Evolutionary conservation across 2,888 invertebrate species (phyloP), one percentile per base, ranked within the genome.

Genomic region (Lepidocyrtinus sp.): DNA sequence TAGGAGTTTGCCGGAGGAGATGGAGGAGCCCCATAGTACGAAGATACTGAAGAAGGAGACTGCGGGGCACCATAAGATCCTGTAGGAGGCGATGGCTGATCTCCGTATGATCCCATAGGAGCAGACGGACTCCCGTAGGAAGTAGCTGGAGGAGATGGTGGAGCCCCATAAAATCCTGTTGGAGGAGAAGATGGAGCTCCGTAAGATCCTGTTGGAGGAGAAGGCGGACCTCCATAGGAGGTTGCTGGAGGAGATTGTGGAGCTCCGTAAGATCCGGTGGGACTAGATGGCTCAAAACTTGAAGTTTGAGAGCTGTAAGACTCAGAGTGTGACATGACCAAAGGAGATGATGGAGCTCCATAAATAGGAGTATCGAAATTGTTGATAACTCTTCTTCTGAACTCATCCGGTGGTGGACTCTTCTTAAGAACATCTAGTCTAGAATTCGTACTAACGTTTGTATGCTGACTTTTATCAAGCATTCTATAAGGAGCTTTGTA

Each of bases 11-110:
- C 12, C 15, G 3, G 36, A 1, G 65, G 69, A 3, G 69, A n/a
- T 25, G 69, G 69, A 69, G 69, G 69, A 5, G 69, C n/a, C 5
- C 59, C 55, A 25, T 69, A 69, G n/a, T n/a, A n/a, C n/a, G n/a
- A n/a, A n/a, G n/a, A n/a, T 55, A 17, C 1, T 17, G 12, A 9
- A 24, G 69, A 25, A 17, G 69, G 69, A n/a, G 24, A 15, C 15
- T n/a, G n/a, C n/a, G n/a, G n/a, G 36, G 22, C 2, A n/a, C n/a
- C 17, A 45, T 22, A 15, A 7, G 45, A 50, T 9, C n/a, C 15
- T 21, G 25, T 26, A 24, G 21, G 26, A 63, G n/a, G n/a, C n/a
- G n/a, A n/a, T n/a, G n/a, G n/a, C n/a, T n/a, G n/a, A n/a, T n/a
- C n/a, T n/a, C n/a, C n/a, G n/a, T n/a, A n/a, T n/a, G n/a, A n/a